Conservation (phyloP, 2,113 vertebrate genomes). For the Chelonoidis abingdonii region DNA sequence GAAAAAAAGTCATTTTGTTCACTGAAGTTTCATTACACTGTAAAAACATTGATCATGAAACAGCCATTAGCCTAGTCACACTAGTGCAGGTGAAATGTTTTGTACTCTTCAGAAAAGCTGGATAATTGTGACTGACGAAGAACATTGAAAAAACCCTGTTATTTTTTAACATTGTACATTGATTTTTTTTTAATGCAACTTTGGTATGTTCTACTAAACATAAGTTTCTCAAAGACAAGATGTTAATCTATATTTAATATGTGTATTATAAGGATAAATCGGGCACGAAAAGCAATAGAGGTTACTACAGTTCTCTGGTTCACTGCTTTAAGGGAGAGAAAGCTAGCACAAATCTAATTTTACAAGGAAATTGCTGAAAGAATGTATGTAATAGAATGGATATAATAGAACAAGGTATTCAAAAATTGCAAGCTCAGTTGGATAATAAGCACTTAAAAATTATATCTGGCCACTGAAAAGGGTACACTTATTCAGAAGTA, state of each 20-base stretch:
- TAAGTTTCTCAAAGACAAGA: slow-evolving; percentile 70
- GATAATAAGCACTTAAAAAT: slow-evolving; percentile 76
- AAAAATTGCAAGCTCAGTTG: slow-evolving; percentile 81
- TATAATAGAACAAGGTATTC: slow-evolving; percentile 80
- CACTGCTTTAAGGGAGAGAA: slow-evolving; percentile 73
- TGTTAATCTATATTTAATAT: slow-evolving; percentile 79
- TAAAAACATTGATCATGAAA: slow-evolving; percentile 15
- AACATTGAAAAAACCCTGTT: slow-evolving; percentile 1
- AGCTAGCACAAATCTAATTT: slow-evolving; percentile 80
- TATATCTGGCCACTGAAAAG: slow-evolving; percentile 74
- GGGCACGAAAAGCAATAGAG: slow-evolving; percentile 71
- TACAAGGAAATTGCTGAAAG: slow-evolving; percentile 80
- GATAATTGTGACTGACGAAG: slow-evolving; percentile 15
- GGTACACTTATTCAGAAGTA: slow-evolving; percentile 56
- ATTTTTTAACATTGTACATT: slow-evolving; percentile 63
- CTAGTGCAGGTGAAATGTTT: not conserved
- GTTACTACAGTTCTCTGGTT: slow-evolving; percentile 71
- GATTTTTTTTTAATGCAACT: slow-evolving; percentile 72
- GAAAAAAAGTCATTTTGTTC: slow-evolving; percentile 40
- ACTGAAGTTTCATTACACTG: not conserved
- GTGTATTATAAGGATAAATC: slow-evolving; percentile 78
- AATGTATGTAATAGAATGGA: slow-evolving; percentile 75
- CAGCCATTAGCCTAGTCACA: not conserved
- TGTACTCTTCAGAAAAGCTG: not conserved
- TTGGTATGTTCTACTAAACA: slow-evolving; percentile 57